Percentiles rank a stretch among this genome's conserved stretches.
These are phyloP conservation scores for Maniola jurtina DNA, from an alignment of 1,140 invertebrate genomes.

Conservation along the genomic window DNA sequence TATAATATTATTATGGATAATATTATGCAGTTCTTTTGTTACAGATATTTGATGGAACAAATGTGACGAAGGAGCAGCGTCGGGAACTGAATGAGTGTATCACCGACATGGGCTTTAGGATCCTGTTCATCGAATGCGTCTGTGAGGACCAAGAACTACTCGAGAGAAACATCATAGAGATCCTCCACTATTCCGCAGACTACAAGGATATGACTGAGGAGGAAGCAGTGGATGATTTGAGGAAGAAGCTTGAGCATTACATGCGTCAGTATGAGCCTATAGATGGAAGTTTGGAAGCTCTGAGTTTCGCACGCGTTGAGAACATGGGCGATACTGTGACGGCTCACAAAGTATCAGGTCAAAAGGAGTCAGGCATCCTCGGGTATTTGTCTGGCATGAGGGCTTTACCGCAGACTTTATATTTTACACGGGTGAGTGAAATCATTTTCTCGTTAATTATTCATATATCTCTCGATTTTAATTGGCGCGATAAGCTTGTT, in stretches of 20 bases:
- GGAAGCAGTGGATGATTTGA: conserved; percentile 89
- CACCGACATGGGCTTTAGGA: conserved; percentile 87
- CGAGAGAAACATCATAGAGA: conserved; percentile 93
- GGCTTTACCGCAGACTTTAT: conserved; percentile 69
- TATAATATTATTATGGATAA: too few relatives aligned
- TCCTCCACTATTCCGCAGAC: conserved; percentile 94
- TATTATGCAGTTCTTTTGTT: conserved; percentile 37
- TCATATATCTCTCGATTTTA: background rate
- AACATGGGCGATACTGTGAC: conserved; percentile 74
- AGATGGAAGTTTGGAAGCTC: conserved; percentile 57
- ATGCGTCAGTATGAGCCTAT: conserved; percentile 87
- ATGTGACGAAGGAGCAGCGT: conserved; percentile 90
- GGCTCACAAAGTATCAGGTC: conserved; percentile 66
- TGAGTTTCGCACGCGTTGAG: conserved; percentile 70
- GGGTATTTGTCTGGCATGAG: conserved; percentile 74
- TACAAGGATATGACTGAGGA: conserved; percentile 89
- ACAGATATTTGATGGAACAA: conserved; percentile 95
- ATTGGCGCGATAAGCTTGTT: conserved; percentile 30
- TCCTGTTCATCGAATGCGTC: conserved; percentile 96
- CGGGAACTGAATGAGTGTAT: conserved; percentile 88
- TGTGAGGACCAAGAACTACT: conserved; percentile 91
- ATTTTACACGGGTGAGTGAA: conserved; percentile 74
- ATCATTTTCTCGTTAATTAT: conserved; percentile 10
- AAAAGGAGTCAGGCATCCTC: conserved; percentile 73
- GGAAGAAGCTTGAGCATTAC: conserved; percentile 92